Base-by-base conservation (phyloP, 2,888 invertebrate species). In the Eupithecia pulchellata region DNA sequence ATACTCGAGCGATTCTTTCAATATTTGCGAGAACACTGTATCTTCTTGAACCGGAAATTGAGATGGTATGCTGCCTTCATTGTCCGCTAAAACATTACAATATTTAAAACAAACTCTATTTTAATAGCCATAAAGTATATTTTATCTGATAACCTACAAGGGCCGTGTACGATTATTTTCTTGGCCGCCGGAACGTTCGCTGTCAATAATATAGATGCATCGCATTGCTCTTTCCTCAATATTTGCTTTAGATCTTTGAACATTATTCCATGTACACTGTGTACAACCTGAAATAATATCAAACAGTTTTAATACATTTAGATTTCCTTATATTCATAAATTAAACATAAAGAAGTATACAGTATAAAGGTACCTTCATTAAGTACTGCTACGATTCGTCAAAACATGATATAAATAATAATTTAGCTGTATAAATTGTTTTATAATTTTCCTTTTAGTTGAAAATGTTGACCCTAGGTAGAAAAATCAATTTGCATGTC, bases 221-320 rank as follows among this genome's bases (percentile, higher is more conserved):
- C 99, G 86, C 99, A 99, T 86, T 99, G 99, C 87, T 99, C 99
- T 87, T 99, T 99, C 67, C 99, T 96, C 75, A 99, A 92, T 77
- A 99, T 99, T 92, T 99, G 99, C 85, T 99, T 99, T 29, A 99
- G 94, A 91, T 99, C 99, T 92, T 99, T 99, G 87, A 99, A 99
- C 97, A 99, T 99, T 72, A 99, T 98, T 25, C 99, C 99, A 84
- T 99, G 99, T 0, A 99, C 99, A 86, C 98, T 99, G 80, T 99
- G 99, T 0, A 99, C 99, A 30, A 99, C 97, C 97, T 98, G 83
- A 14, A 90, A 91, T 67, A 74, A 67, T 61, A 39, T 42, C 17
- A 25, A 52, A 25, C 25, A 52, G 47, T 25, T 52, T 1, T 3
- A 25, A 52, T 25, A n/a, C n/a, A n/a, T n/a, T n/a, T n/a, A n/a